Evolutionary conservation across 2,888 invertebrate species (phyloP), one percentile per base, ranked within the genome.

Genomic region (Syrphus vitripennis): DNA sequence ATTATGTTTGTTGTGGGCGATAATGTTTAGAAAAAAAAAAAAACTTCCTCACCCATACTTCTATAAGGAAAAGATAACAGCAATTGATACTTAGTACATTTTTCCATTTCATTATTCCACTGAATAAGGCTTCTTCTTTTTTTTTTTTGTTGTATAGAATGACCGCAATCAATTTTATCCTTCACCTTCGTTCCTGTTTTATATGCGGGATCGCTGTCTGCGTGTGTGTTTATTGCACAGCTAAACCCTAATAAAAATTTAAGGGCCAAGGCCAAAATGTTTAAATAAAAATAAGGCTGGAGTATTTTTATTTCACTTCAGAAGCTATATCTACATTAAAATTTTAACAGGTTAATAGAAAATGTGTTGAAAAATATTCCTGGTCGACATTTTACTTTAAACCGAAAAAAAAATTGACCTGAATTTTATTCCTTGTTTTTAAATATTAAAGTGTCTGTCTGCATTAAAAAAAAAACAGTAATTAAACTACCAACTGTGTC

Each of bases 31-130:
- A n/a, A n/a, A n/a, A n/a, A n/a, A n/a, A n/a, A n/a, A n/a, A n/a
- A 14, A 14, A 37, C 31, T n/a, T 2, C 34, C 34, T 50, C 3
- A 6, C 9, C 50, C 19, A 45, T 65, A 45, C 14, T 31, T 14
- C 1, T 19, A 29, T 9, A 16, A 0, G 19, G n/a, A 34, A 24
- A 50, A 67, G 67, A 67, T 67, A 67, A 67, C 67, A 67, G 48
- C 67, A 67, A 50, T 67, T 67, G 63, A 63, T 74, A 53, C 63
- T 53, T 53, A 45, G 31, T 55, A 48, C 31, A 75, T 53, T 75
- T 65, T 75, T 55, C 40, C 53, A 63, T 75, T 65, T 75, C 75
- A 75, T 75, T 65, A 53, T 75, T 75, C 4, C 50, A 63, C 4
- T 14, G 50, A 74, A 74, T 74, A 21, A 42, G 53, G 29, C 10